Evolutionary conservation across 2,113 vertebrate species (phyloP), one percentile per base, ranked within the genome.

Genomic region (Gobius niger): DNA sequence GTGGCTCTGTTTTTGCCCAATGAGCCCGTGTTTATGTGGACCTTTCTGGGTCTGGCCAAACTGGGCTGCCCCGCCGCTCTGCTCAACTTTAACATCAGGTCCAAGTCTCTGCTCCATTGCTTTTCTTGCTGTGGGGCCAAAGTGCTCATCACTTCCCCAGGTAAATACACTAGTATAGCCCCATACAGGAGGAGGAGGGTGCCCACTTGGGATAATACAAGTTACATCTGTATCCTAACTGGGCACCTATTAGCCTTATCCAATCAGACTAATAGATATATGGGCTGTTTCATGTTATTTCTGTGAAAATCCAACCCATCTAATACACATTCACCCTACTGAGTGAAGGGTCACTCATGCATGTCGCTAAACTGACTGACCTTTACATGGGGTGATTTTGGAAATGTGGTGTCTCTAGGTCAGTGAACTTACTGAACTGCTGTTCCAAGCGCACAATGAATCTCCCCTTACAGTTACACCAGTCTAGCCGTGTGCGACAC

Each of bases 81-180:
- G 49, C 82, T 95, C 6, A 95, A 95, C 83, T 92, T 89, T 18
- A 94, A 94, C 80, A 92, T 94, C 52, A 79, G 93, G 4, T 88
- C 91, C 62, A 91, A 85, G 65, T 92, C 92, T 9, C 86, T 95
- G 70, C 71, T 94, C 70, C 93, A 95, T 80, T 94, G 92, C 24
- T 93, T 95, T 80, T 89, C 87, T 50, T 91, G 92, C 85, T 94
- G 92, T 54, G 90, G 86, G 5, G 91, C 93, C 42, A 91, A 84
- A 59, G 91, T 92, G 47, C 83, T 95, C 12, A 73, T 95, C 52
- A 78, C 80, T 6, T 89, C 81, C 19, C 69, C 87, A 85, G 93
- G 93, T 94, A 63, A 77, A 75, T 10, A 11, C 15, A 34, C 24
- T 3, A 34, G 24, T 34, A 4, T 61, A n/a, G 9, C 15, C n/a